Base-by-base conservation (phyloP, 2,888 invertebrate genomes). In the Megalurothrips usitatus region DNA sequence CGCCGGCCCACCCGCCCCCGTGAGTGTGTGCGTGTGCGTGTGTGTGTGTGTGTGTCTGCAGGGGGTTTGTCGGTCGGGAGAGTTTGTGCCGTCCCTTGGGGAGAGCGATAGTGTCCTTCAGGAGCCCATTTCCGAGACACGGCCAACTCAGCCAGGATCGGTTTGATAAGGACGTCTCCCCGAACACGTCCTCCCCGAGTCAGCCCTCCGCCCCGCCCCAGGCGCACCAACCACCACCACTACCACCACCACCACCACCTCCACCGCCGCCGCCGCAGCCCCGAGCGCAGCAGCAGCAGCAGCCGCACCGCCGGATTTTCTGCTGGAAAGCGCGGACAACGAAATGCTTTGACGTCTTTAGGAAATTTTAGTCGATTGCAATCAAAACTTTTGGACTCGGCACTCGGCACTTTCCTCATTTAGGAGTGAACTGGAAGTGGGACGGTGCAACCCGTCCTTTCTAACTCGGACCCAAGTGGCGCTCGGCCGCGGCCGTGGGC, bases 101-200 rank as follows among this genome's bases (percentile, higher is more conserved):
- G 14, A 58, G 23, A 26, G 26, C 26, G 68, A 75, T 75, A 75
- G 68, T 75, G 68, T 75, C 68, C 68, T 75, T 26, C 68, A 26
- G 68, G 68, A 75, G 68, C 26, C 68, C 68, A 75, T 75, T 75
- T 23, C 68, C 68, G 68, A 68, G 68, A 75, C 26, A 75, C 68
- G 68, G 26, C 23, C 68, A 26, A 68, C 68, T 23, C 68, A 75
- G 26, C 68, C 8, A 75, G 68, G 68, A 26, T 75, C 12, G 68
- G 23, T 26, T 1, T 26, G 68, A 75, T 75, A 75, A 75, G 26
- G 68, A 58, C n/a, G 58, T 58, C 58, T 58, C 58, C 58, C 58
- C 58, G 58, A 17, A 17, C 58, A n/a, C 58, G 19, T 19, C 17
- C 58, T 58, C 12, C n/a, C 58, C 17, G 14, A 19, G 1, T 58